Base-by-base conservation (phyloP, 2,888 invertebrate species). In the Pteria penguin region DNA sequence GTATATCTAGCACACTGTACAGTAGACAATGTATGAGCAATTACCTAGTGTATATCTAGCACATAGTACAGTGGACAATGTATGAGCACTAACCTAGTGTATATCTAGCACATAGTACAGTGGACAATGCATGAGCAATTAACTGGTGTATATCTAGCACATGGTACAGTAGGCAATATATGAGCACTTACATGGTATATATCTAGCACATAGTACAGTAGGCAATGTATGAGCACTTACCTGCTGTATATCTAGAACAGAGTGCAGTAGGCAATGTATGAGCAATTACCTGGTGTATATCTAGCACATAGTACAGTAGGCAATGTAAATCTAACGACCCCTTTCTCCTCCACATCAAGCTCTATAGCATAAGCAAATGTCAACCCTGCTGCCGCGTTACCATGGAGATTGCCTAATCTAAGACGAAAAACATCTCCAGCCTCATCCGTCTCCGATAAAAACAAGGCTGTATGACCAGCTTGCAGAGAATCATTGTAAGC, bases 351-450 rank as follows among this genome's bases (percentile, higher is more conserved):
- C 33, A 84, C 62, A 3, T 73, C 72, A 27, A 88, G 68, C 72
- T 88, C 88, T 5, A 76, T 74, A 14, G 83, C 84, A 73, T 86
- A 88, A 8, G 76, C 69, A 54, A 87, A 77, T 29, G 63, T 79
- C 45, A 88, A 67, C 27, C 61, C 62, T 22, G 86, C 86, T 8
- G 70, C 80, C 31, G 61, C 71, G 8, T 83, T 66, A 24, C 84
- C 72, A 14, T 84, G 86, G 5, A 87, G 78, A 70, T 87, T 87
- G 52, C 88, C 88, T 36, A 88, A 76, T 24, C 72, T 78, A 66
- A 85, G 83, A 18, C 76, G 66, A 71, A 88, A 88, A 4, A 86
- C 79, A 72, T 87, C 88, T 0, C 82, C 81, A 32, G 84, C 60
- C 5, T 60, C 70, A 5, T 86, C 80, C 32, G 76, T 79, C 63